Base-by-base conservation (phyloP, 2,113 vertebrate genomes). In the Varanus komodoensis region DNA sequence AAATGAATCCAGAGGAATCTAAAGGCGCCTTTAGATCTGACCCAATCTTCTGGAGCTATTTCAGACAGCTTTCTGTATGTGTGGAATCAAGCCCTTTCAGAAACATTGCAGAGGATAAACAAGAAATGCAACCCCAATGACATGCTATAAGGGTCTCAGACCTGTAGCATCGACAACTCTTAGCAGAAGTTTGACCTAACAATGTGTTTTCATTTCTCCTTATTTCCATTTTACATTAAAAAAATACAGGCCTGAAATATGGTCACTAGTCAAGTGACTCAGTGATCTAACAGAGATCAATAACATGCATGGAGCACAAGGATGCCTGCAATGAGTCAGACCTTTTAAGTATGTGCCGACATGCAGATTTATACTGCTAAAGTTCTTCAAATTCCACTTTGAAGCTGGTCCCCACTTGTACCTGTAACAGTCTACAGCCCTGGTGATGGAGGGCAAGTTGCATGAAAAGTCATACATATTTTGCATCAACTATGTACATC, bases 111-210 rank as follows among this genome's bases (percentile, higher is more conserved):
- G 82, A 90, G 87, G 92, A 93, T 44, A 44, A 44, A 44, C 38
- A 44, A 44, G 93, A 94, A 95, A 96, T 95, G 32, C 77, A 92
- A 29, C 17, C 21, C 94, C 87, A 91, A 68, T 74, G 83, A 67
- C 8, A 48, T 91, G 92, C 94, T 89, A 94, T 44, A 44, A 44
- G 38, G 38, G 2, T 44, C 38, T 44, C 38, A 44, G 29, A 86
- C n/a, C 29, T 86, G 21, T 34, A 6, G 48, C 34, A 54, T 9
- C 50, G 50, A 54, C n/a, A 86, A 52, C n/a, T 21, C 23, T n/a
- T 32, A 54, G 57, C 23, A 74, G 32, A 74, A 74, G 17, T 17
- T 73, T 54, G 4, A 14, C 19, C 32, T 54, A 71, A 34, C n/a
- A 74, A 57, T 74, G 54, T 82, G n/a, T 6, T 82, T 82, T 34